Conservation (phyloP, 2,113 vertebrate species). For the Danionella cerebrum region DNA sequence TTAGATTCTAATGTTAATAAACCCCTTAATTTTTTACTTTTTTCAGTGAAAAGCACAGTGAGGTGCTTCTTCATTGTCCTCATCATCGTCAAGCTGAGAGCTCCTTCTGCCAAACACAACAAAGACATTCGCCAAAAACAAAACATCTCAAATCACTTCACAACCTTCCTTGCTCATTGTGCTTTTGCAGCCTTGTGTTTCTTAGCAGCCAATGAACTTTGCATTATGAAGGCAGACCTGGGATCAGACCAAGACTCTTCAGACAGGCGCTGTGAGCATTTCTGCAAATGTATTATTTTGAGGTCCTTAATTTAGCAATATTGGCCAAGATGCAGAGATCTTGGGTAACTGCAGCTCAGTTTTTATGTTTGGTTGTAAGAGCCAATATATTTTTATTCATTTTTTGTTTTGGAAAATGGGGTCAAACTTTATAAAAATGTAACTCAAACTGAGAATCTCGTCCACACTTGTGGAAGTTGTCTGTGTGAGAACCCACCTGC, state of each 20-base stretch:
- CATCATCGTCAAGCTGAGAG: background rate
- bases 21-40: background rate
- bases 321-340: slow-evolving; percentile 5
- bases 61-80: background rate
- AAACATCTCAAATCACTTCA: background rate
- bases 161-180: background rate
- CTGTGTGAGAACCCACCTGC: too few species aligned
- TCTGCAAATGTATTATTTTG: slow-evolving; percentile 3
- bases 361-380: too few species aligned
- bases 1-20: too few species aligned
- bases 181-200: background rate
- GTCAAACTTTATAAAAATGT: too few species aligned
- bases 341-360: too few species aligned
- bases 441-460: too few species aligned
- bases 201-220: background rate
- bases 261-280: background rate
- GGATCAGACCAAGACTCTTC: background rate
- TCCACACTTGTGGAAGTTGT: too few species aligned
- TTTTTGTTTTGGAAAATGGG: too few species aligned
- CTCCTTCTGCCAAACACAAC: slow-evolving; percentile 6
- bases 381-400: too few species aligned
- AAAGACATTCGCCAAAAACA: background rate
- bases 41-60: slow-evolving; percentile 15
- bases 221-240: background rate
- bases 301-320: slow-evolving; percentile 7